Conservation (phyloP, 2,113 vertebrate species). For the Myrmecophaga tridactyla region DNA sequence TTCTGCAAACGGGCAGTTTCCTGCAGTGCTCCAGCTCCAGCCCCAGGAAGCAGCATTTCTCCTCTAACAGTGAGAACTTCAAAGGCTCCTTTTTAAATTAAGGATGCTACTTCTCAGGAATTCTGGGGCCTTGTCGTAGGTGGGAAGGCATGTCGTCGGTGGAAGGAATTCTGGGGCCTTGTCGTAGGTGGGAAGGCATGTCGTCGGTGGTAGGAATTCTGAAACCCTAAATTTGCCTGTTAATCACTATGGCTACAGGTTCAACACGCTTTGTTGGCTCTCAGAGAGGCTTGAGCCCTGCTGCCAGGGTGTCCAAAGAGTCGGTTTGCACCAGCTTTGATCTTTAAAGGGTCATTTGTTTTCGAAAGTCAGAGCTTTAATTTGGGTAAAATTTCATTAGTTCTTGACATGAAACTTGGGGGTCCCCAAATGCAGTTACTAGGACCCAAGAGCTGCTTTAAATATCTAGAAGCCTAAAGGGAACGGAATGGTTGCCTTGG, state of each 20-base stretch:
- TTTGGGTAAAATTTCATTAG: neutral
- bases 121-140: neutral
- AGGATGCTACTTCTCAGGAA: fast-evolving
- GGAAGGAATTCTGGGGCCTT: fast-evolving
- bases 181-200: neutral
- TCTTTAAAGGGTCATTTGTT: neutral
- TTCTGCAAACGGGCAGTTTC: neutral
- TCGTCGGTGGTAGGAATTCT: too few species aligned
- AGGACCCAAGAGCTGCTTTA: neutral
- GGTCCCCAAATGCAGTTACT: fast-evolving
- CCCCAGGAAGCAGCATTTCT: neutral
- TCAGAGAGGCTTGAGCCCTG: neutral
- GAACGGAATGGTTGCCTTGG: fast-evolving
- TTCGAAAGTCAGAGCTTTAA: neutral
- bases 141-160: too few species aligned
- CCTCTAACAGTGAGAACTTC: neutral
- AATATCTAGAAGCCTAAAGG: neutral
- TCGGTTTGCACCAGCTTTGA: fast-evolving
- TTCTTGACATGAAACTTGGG: neutral
- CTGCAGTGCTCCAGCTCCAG: neutral
- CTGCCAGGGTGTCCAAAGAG: too few species aligned
- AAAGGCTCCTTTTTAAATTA: neutral
- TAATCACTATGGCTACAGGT: neutral
- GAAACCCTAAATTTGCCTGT: neutral
- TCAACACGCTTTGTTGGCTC: neutral